Base-by-base conservation (phyloP, 2,888 invertebrate species). In the Carcina quercana region DNA sequence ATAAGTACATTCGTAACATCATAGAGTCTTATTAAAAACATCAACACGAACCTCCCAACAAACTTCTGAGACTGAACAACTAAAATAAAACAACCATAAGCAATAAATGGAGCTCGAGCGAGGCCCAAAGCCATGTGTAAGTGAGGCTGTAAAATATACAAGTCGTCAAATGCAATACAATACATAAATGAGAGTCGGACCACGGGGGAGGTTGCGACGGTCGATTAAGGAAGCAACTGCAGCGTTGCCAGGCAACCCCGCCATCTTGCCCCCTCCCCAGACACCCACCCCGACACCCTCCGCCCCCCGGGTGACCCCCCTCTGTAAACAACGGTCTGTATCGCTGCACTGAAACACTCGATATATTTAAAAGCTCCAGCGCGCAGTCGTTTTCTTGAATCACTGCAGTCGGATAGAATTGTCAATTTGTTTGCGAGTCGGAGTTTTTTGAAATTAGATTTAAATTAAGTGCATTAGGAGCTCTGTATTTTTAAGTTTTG, bases 191-290 rank as follows among this genome's bases (percentile, higher is more conserved):
- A 68, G 62, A 59, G 53, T 49, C 49, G 54, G 53, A 53, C 20
- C 54, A 55, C 52, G n/a, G 28, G 32, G 65, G 59, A 65, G 73
- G 67, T 61, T 69, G 69, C 69, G 70, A 68, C 80, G 82, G 82
- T 83, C 82, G 82, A 83, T 82, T 79, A 83, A 82, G 80, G 82
- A 83, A 82, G 80, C 73, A 69, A 80, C 68, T 82, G 82, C 82
- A 83, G 57, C 75, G 82, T 83, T 80, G 75, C 78, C 79, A 71
- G 74, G 59, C 65, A 62, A 82, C 82, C 78, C 53, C 76, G 82
- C 82, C 82, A 82, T 82, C 80, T 82, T 83, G 76, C 57, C 65
- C 57, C 66, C 65, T n/a, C n/a, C n/a, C n/a, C n/a, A n/a, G n/a
- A n/a, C n/a, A n/a, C 54, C 48, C 42, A 42, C 47, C 53, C n/a